Evolutionary conservation across 2,797 vertebrate species (phyloP), one percentile per base, ranked within the genome.

Genomic region (Streptopelia turtur): DNA sequence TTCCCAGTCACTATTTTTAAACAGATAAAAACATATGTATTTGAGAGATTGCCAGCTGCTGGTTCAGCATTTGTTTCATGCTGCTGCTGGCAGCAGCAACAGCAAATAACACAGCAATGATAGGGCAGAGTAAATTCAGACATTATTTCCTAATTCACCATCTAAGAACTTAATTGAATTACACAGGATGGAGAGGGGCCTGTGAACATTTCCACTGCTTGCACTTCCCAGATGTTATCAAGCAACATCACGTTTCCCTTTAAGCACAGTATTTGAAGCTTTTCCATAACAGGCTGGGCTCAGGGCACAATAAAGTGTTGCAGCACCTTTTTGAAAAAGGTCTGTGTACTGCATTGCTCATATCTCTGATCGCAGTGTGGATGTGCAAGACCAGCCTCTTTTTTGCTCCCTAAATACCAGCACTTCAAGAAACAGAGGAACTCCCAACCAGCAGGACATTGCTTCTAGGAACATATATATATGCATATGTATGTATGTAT

Each of bases 41-140:
- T 18, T 90, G 83, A 55, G 74, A 84, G 70, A 22, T 27, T 37
- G 66, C 90, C 94, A 93, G 80, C 80, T 95, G 86, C 83, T 94
- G 74, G 56, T 17, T 89, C 89, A 87, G 89, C 85, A 9, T 28
- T 79, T 88, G 35, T 31, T 66, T 64, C 71, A 7, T 1, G 1
- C 81, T 20, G 11, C 66, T 82, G 41, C 11, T 86, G 83, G 79
- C 89, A 64, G 74, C 72, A 75, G 23, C 56, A 35, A 56, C 43
- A 41, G 33, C 39, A 50, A 77, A 31, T 20, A 65, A 52, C 18
- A 24, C 13, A 60, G 69, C 56, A 16, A 2, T 1, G 31, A 78
- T 83, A 77, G 81, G 25, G 30, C 52, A 61, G 30, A 65, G 12
- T 16, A 31, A 93, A 78, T 68, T 57, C 86, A 52, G 61, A 28